phyloP scores from a whole-genome alignment of 2,797 vertebrate species.

The Hybognathus amarus region DNA sequence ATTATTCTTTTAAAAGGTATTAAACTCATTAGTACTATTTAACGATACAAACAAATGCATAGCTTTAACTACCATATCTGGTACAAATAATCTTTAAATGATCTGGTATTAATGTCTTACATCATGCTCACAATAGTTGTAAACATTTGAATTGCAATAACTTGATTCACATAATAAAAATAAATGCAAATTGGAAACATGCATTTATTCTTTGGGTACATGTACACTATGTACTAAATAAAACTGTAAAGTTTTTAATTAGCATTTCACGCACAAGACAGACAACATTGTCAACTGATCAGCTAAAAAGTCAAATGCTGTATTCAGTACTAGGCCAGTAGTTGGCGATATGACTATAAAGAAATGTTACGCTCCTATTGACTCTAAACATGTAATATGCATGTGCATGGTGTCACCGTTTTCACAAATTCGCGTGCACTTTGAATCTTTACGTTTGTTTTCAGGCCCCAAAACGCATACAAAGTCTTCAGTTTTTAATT shows the following conservation, averaged over 20 bases:
- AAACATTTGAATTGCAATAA: not conserved
- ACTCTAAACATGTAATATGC: not conserved
- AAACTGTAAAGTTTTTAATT: not conserved
- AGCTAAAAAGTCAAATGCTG: not conserved
- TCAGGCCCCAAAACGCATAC: not conserved
- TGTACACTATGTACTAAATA: not conserved
- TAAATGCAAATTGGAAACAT: not conserved
- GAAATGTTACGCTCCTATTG: not conserved
- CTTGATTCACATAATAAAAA: not conserved
- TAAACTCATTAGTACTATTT: not conserved
- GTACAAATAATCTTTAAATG: not conserved
- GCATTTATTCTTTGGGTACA: not conserved
- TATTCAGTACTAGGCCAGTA: not conserved
- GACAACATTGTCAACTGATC: not conserved
- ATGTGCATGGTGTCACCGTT: accelerated
- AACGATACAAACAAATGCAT: not conserved
- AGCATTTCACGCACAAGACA: accelerated
- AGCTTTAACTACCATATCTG: too few species aligned
- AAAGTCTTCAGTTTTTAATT: not conserved
- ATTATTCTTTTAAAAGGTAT: too few species aligned
- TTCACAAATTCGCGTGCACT: accelerated
- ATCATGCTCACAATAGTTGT: not conserved
- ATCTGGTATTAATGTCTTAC: not conserved
- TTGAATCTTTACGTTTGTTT: not conserved
- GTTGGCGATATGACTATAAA: not conserved